Evolutionary conservation across 2,888 invertebrate species (phyloP), one percentile per base, ranked within the genome.

Genomic region (Empis livida): DNA sequence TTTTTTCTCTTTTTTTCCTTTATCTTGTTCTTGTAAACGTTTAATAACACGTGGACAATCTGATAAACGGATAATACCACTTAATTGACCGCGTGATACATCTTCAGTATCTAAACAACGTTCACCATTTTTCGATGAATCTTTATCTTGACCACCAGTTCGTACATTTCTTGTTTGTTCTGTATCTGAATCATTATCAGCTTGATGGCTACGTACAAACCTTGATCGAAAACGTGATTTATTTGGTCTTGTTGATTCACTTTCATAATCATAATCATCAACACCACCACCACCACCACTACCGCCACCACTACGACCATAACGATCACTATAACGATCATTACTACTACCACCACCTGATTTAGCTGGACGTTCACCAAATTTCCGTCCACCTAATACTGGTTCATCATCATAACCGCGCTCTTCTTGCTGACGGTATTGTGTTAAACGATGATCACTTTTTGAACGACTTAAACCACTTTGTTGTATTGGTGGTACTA

Each of bases 11-110:
- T 84, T 87, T 62, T 84, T 82, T 51, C 78, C 69, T 65, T 76
- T 78, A 57, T 86, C 85, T 54, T 79, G 81, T 55, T 92, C 91
- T 59, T 89, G 82, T 57, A 93, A 75, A 53, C 90, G 82, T 65
- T 89, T 87, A 78, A 92, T 89, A 9, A 92, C 89, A 49, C 90
- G 76, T 0, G 91, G 85, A 44, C 90, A 91, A 64, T 93, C 93
- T 46, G 83, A 82, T 30, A 93, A 71, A 38, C 91, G 77, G 51
- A 86, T 87, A 59, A 93, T 90, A 46, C 93, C 93, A 68, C 91
- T 91, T 3, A 94, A 73, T 8, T 92, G 92, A 15, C 79, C 87
- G 43, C 81, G 76, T 11, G 90, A 84, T 1, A 87, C 90, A 62
- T 92, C 92, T 70, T 93, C 92, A 9, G 91, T 91, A 61, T 91